phyloP scores from a whole-genome alignment of 1,140 invertebrate genomes.

The Helicorthomorpha holstii region DNA sequence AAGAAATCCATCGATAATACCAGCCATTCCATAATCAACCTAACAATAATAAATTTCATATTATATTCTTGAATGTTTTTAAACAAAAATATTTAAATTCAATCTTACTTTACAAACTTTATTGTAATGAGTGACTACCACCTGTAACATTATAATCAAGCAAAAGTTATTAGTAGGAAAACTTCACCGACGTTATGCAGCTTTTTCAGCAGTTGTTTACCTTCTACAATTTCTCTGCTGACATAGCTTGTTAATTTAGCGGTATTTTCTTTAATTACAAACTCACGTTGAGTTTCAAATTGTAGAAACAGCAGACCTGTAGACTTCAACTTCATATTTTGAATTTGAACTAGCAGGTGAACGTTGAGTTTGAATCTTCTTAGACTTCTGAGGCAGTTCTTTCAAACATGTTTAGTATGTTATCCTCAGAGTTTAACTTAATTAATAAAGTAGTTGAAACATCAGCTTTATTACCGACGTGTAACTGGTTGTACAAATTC shows the following conservation, averaged over 20 bases:
- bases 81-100: background rate
- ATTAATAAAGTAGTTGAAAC: background rate
- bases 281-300: background rate
- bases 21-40: slow-evolving; percentile 19
- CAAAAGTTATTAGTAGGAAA: slow-evolving; percentile 20
- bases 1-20: slow-evolving; percentile 19
- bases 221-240: no score
- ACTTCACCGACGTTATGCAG: slow-evolving; percentile 11
- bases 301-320: background rate
- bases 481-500: background rate
- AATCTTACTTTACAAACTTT: slow-evolving; percentile 24
- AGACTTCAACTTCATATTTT: background rate
- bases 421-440: background rate
- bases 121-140: slow-evolving; percentile 21
- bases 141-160: slow-evolving; percentile 21
- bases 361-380: slow-evolving; percentile 38
- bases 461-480: background rate
- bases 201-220: no score
- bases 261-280: background rate
- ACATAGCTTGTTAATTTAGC: no score
- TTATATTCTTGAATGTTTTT: background rate
- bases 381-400: slow-evolving; percentile 32
- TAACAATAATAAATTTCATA: slow-evolving; percentile 14
- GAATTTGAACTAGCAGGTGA: slow-evolving; percentile 33
- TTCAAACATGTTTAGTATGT: slow-evolving; percentile 17